Base-by-base conservation (phyloP, 2,888 invertebrate species). In the Theodoxus fluviatilis region DNA sequence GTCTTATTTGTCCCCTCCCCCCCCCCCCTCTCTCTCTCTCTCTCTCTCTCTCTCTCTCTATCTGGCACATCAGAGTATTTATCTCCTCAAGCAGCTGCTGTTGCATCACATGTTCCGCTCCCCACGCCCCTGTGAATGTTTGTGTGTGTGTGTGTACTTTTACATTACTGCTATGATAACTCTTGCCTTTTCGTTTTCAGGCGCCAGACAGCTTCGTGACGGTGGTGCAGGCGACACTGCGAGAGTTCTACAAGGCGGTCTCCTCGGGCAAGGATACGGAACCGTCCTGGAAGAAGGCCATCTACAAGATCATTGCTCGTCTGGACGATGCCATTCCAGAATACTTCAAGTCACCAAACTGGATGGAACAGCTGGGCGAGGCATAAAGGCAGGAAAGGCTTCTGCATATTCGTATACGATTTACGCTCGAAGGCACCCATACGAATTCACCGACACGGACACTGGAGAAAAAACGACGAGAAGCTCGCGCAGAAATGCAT, bases 211-310 rank as follows among this genome's bases (percentile, higher is more conserved):
- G 94, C 91, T 98, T 99, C 91, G 93, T 96, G 88, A 94, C 92
- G 88, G 98, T 98, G 81, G 95, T 98, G 75, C 97, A 99, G 89
- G 95, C 96, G 89, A 98, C 99, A 73, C 91, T 99, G 78, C 92
- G 95, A 80, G 99, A 99, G 90, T 99, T 99, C 91, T 99, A 95
- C 93, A 95, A 96, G 89, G 95, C 99, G 81, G 94, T 99, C 87
- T 94, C 94, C 88, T 92, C 94, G 84, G 96, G 95, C 80, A 96
- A 98, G 89, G 99, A 99, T 90, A 67, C 80, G 6, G 99, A 99
- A 88, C 98, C 98, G 89, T 98, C 98, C 86, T 99, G 99, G 99
- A 99, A 99, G 91, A 99, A 99, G 89, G 94, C 97, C 85, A 99
- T 99, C 89, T 99, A 99, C 92, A 99, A 99, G 85, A 94, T 99